These are phyloP conservation scores for Lophotis ruficrista DNA, from an alignment of 2,113 vertebrate species.

Conservation along the genomic window DNA sequence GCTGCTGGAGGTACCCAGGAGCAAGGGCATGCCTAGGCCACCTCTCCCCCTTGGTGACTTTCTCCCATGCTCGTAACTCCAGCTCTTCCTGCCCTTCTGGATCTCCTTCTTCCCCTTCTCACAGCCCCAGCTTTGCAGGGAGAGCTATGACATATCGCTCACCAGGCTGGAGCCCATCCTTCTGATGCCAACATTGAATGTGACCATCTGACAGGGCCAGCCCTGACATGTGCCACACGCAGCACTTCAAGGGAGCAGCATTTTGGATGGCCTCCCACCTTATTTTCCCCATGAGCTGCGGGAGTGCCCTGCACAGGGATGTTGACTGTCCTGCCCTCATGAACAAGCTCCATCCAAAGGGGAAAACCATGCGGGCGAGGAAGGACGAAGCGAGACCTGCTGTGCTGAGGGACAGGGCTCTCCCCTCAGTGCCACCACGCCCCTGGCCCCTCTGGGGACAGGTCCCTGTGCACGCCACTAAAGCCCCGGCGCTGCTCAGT, in stretches of 20 bases:
- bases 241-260: neutral
- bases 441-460: rapidly evolving
- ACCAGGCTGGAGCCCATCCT: neutral
- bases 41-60: neutral
- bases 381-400: rapidly evolving
- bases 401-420: rapidly evolving
- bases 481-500: too few relatives aligned
- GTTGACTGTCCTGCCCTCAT: neutral
- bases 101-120: neutral
- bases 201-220: neutral
- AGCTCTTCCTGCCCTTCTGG: neutral
- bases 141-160: rapidly evolving
- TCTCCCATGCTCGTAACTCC: neutral
- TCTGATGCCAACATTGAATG: rapidly evolving
- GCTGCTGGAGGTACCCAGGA: neutral
- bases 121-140: rapidly evolving
- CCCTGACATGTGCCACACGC: rapidly evolving
- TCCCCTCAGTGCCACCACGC: neutral
- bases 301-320: neutral
- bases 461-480: rapidly evolving
- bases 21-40: neutral
- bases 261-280: neutral
- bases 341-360: neutral
- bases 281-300: neutral
- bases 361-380: rapidly evolving